Conservation (phyloP, 2,113 vertebrate species). For the zebrafish (Danio rerio) region GRCz12tu NC_133186.1:7846501-7847000, state of each 20-base stretch:
- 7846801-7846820: slow-evolving; percentile 70
- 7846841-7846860: slow-evolving; percentile 71
- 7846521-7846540: too few species aligned
- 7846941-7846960: slow-evolving; percentile 73
- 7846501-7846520: too few species aligned
- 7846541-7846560: too few species aligned
- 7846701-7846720: slow-evolving; percentile 64
- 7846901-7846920: slow-evolving; percentile 70
- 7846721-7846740: slow-evolving; percentile 61
- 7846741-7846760: slow-evolving; percentile 69
- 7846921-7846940: slow-evolving; percentile 70
- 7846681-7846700: slow-evolving; percentile 44
- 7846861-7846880: slow-evolving; percentile 64
- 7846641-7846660: not conserved
- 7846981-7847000: slow-evolving; percentile 79
- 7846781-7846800: slow-evolving; percentile 69
- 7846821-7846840: slow-evolving; percentile 74
- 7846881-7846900: slow-evolving; percentile 75
- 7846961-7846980: slow-evolving; percentile 77
- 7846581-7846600: too few species aligned
- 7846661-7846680: not conserved
- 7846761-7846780: slow-evolving; percentile 70
- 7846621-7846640: not conserved
- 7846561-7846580: too few species aligned
- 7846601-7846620: not conserved